Evolutionary conservation across 2,888 invertebrate genomes (phyloP), one percentile per base, ranked within the genome.

Genomic region (Shargacucullia verbasci): DNA sequence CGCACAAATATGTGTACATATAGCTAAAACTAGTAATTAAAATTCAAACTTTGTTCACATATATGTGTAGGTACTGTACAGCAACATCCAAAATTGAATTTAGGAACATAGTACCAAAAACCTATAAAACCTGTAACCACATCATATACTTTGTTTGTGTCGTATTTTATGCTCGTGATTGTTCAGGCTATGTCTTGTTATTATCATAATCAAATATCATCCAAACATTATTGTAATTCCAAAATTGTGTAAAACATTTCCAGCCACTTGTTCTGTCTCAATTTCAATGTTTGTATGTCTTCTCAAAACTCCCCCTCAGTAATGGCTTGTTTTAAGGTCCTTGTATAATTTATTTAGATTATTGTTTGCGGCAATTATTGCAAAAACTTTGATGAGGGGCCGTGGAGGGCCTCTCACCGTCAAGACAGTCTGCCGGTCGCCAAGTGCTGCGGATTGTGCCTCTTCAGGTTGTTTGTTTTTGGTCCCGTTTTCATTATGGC

Each of bases 331-430:
- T 57, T 47, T 33, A 12, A 46, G 56, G 14, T 47, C 43, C 33
- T 65, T 56, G 66, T 55, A 59, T 59, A 61, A 73, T 76, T 76
- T 76, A 57, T 73, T 76, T 55, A 72, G 68, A 68, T 72, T 53
- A 73, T 72, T 76, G 55, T 54, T 56, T 49, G 59, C 56, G 56
- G 63, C 73, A 72, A 76, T 75, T 62, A 62, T 72, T 52, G 39
- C 34, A 44, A 47, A 59, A 73, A 73, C 46, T 73, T 75, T 63
- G 56, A 75, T 41, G 56, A 59, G 56, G 45, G 64, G 48, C 12
- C 38, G 52, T 44, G 25, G 45, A 61, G 72, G n/a, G 57, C 9
- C 49, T 27, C 54, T 48, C 43, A 14, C 31, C 37, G 46, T 53
- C 60, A 44, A 10, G 15, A 9, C 8, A 14, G 37, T 8, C 10